Conservation (phyloP, 2,113 vertebrate species). For the Lepisosteus oculatus region DNA sequence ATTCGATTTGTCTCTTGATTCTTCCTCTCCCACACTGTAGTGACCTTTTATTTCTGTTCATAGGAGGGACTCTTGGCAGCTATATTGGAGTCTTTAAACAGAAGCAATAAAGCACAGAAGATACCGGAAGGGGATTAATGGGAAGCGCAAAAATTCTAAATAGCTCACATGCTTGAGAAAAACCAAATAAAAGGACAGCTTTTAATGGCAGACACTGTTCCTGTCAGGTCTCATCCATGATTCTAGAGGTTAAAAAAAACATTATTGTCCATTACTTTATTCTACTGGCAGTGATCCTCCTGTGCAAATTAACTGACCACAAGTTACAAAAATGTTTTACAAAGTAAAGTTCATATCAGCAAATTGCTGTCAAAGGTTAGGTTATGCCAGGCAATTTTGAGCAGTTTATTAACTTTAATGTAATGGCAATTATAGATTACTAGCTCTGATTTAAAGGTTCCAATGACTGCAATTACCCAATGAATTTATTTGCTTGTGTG, state of each 20-base stretch:
- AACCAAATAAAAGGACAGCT: background rate
- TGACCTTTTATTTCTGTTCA: conserved; percentile 11
- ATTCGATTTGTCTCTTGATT: background rate
- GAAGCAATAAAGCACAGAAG: background rate
- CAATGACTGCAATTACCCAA: too few species aligned
- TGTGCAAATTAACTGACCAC: background rate
- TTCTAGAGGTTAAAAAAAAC: conserved; percentile 2
- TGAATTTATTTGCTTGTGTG: too few species aligned
- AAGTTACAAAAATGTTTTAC: too few species aligned
- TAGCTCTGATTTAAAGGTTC: too few species aligned
- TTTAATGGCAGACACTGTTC: background rate
- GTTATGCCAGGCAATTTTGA: too few species aligned
- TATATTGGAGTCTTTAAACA: background rate
- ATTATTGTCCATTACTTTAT: background rate
- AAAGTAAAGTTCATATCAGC: too few species aligned
- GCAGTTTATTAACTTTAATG: too few species aligned
- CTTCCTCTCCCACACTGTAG: background rate
- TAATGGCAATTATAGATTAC: too few species aligned
- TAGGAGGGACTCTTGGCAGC: background rate
- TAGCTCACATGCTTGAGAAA: background rate
- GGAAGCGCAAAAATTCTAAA: too few species aligned
- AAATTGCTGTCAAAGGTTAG: too few species aligned
- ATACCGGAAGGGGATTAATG: background rate
- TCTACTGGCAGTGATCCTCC: background rate
- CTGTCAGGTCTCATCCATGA: conserved; percentile 20